phyloP scores from a whole-genome alignment of 1,140 invertebrate species.

The Cotesia typhae region DNA sequence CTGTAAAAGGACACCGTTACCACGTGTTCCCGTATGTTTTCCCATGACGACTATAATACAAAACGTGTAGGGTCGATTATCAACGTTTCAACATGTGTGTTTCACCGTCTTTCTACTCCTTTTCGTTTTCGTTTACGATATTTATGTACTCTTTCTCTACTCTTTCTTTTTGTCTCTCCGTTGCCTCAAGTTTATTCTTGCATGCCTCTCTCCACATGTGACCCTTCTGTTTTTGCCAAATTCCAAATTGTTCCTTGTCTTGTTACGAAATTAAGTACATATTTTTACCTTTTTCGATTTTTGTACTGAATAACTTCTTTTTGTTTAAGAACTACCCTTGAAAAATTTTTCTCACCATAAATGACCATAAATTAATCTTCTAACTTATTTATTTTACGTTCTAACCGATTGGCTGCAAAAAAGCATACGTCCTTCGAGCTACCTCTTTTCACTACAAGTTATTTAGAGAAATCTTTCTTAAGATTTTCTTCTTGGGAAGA shows the following conservation, averaged over 20 bases:
- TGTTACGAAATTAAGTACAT: too few species aligned
- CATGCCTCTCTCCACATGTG: constrained; percentile 4
- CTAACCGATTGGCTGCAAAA: too few species aligned
- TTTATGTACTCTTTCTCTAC: neutral
- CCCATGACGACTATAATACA: neutral
- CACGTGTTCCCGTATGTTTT: constrained; percentile 35
- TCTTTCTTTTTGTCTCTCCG: neutral
- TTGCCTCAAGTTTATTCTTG: neutral
- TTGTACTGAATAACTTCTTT: too few species aligned
- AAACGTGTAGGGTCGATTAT: constrained; percentile 21
- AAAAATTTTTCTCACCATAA: too few species aligned
- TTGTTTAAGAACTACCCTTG: too few species aligned
- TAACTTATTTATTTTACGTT: too few species aligned
- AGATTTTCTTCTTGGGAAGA: too few species aligned
- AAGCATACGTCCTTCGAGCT: too few species aligned
- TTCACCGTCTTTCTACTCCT: neutral
- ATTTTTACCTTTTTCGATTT: too few species aligned
- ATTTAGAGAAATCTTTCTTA: too few species aligned
- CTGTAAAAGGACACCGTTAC: constrained; percentile 18
- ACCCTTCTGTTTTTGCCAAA: constrained; percentile 5
- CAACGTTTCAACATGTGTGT: constrained; percentile 36
- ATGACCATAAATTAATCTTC: too few species aligned
- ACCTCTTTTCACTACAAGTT: too few species aligned
- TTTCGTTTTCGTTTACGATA: neutral
- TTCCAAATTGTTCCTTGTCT: neutral